Evolutionary conservation across 1,140 invertebrate species (phyloP).

Genomic region (Melitaea cinxia): DNA sequence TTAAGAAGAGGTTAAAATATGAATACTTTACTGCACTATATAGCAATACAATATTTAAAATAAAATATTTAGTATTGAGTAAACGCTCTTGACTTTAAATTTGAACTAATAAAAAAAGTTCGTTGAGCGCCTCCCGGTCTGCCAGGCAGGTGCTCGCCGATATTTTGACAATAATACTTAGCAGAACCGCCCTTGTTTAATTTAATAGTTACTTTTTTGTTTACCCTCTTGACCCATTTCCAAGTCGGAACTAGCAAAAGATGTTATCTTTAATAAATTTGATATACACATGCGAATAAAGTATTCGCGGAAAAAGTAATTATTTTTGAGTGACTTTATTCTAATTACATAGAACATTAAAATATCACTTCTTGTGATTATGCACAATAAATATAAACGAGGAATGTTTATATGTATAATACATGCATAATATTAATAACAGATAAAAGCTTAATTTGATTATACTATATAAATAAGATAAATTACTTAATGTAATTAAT

Average conservation of each 20-base stretch:
- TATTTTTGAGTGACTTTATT: not conserved
- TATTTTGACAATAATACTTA: slow-evolving; percentile 79
- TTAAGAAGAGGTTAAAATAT: not conserved
- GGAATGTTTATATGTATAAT: too few species aligned
- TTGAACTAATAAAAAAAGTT: slow-evolving; percentile 43
- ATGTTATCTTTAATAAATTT: slow-evolving; percentile 63
- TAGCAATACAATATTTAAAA: not conserved
- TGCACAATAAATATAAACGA: too few species aligned
- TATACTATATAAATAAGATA: too few species aligned
- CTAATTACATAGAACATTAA: too few species aligned
- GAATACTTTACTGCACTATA: not conserved
- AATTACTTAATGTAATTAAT: too few species aligned
- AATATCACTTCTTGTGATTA: too few species aligned
- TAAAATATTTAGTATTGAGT: not conserved
- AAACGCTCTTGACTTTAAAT: slow-evolving; percentile 25
- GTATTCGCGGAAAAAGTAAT: not conserved
- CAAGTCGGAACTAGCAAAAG: slow-evolving; percentile 20
- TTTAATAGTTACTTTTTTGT: slow-evolving; percentile 64
- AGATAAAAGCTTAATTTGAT: too few species aligned
- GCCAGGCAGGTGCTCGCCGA: slow-evolving; percentile 68
- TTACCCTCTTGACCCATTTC: slow-evolving; percentile 66
- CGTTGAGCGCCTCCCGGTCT: slow-evolving; percentile 68
- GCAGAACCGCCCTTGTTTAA: slow-evolving; percentile 70
- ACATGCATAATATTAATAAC: too few species aligned
- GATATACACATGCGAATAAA: slow-evolving; percentile 52